Percentiles rank a stretch among this genome's conserved stretches.
Evolutionary conservation across 2,113 vertebrate genomes (phyloP).

Genomic region (Indicator indicator): DNA sequence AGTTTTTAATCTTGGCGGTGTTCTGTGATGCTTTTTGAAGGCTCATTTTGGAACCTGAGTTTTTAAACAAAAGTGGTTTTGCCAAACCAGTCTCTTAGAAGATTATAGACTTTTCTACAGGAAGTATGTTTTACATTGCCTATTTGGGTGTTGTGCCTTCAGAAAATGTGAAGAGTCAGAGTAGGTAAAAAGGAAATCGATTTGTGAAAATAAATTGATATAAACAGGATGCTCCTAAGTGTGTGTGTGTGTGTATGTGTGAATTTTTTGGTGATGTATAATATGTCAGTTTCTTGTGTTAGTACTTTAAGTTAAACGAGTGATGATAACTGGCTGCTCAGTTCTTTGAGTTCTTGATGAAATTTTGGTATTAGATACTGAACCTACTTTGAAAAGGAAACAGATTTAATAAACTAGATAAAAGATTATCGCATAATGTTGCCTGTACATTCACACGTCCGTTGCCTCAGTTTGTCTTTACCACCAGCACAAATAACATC

Average conservation of each 20-base stretch:
- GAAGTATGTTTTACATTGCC: conserved; percentile 36
- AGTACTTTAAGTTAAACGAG: not conserved
- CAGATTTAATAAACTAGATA: conserved; percentile 37
- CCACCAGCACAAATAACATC: not conserved
- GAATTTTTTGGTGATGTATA: conserved; percentile 14
- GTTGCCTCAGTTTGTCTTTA: not conserved
- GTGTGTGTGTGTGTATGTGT: not conserved
- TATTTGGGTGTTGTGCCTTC: conserved; percentile 54
- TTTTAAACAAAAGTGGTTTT: conserved; percentile 42
- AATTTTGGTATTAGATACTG: conserved; percentile 29
- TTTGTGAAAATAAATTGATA: conserved; percentile 40
- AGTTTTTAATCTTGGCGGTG: conserved; percentile 1
- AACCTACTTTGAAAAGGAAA: conserved; percentile 39
- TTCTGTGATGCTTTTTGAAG: conserved; percentile 39
- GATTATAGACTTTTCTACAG: conserved; percentile 23
- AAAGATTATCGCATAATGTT: conserved; percentile 31
- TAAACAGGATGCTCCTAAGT: not conserved
- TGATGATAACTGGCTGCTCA: not conserved
- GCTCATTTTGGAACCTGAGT: conserved; percentile 21
- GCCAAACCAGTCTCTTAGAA: not conserved
- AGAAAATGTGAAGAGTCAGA: conserved; percentile 40
- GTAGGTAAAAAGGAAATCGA: not conserved
- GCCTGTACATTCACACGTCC: not conserved
- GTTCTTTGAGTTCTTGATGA: not conserved
- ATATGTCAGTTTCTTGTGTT: not conserved